phyloP scores from a whole-genome alignment of 2,797 vertebrate species.

The Gephyroberyx darwinii region DNA sequence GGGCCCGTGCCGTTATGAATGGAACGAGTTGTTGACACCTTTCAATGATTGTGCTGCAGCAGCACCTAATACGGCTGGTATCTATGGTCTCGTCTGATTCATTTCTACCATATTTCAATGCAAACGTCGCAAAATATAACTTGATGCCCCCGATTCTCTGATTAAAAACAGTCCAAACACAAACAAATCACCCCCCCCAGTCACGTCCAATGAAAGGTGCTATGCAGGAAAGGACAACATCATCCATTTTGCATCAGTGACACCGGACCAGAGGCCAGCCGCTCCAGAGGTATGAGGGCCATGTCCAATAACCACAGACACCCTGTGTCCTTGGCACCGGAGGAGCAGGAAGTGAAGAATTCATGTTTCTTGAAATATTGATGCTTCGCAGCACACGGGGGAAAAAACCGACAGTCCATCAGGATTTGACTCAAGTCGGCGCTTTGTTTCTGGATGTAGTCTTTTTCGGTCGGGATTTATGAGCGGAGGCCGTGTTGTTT shows the following conservation, averaged over 20 bases:
- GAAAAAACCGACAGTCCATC: slow-evolving; percentile 37
- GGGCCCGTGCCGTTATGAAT: too few relatives aligned
- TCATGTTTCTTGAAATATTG: slow-evolving; percentile 66
- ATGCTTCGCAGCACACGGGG: slow-evolving; percentile 42
- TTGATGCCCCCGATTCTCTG: too few relatives aligned
- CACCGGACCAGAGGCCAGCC: slow-evolving; percentile 28
- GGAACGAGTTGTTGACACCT: too few relatives aligned
- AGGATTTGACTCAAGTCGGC: slow-evolving; percentile 46
- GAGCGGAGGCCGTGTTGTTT: slow-evolving; percentile 14
- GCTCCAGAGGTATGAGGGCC: slow-evolving; percentile 25
- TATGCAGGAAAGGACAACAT: neutral
- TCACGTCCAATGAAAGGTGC: neutral
- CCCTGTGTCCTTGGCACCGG: slow-evolving; percentile 24
- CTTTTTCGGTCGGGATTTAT: slow-evolving; percentile 32
- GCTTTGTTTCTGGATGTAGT: slow-evolving; percentile 22
- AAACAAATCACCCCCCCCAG: neutral
- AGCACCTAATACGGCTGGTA: too few relatives aligned
- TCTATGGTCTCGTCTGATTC: too few relatives aligned
- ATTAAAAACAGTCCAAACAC: neutral
- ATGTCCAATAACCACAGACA: slow-evolving; percentile 32
- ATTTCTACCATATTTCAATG: too few relatives aligned
- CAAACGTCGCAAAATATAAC: too few relatives aligned
- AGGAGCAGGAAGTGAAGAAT: slow-evolving; percentile 53
- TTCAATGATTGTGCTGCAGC: too few relatives aligned
- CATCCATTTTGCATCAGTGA: slow-evolving; percentile 26